A percentile compares a stretch with the other conserved stretches of the same genome.
Evolutionary conservation across 2,113 vertebrate species (phyloP).

Genomic region (Alosa alosa): DNA sequence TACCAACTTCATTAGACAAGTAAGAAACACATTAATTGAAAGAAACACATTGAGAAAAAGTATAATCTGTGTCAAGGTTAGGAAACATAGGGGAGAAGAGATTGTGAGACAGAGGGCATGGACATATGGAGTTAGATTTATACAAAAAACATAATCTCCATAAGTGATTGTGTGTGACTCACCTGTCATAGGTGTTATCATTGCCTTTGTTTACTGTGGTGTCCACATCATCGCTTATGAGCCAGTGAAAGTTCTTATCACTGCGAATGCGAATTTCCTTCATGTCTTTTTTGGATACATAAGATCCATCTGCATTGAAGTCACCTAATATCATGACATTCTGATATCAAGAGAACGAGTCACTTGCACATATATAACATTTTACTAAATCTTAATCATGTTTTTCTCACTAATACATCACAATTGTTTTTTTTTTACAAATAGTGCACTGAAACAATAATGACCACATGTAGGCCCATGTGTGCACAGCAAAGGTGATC

Average conservation of each 20-base stretch:
- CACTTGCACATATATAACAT: background rate
- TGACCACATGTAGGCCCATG: too few species aligned
- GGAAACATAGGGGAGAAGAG: too few species aligned
- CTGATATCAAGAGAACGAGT: conserved; percentile 44
- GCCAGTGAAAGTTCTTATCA: conserved; percentile 61
- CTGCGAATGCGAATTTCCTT: conserved; percentile 54
- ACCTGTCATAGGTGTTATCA: conserved; percentile 73
- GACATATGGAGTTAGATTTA: background rate
- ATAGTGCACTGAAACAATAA: background rate
- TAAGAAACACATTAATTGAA: too few species aligned
- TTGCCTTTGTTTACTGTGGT: conserved; percentile 63
- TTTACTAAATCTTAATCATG: too few species aligned
- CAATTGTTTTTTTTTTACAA: background rate
- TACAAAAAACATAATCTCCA: background rate
- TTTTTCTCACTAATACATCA: too few species aligned
- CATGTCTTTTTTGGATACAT: conserved; percentile 61
- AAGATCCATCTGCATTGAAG: conserved; percentile 70
- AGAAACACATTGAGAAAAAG: too few species aligned
- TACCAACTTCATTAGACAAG: background rate
- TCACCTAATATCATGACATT: conserved; percentile 73
- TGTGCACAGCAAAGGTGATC: background rate
- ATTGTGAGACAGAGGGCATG: background rate
- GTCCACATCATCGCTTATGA: conserved; percentile 66
- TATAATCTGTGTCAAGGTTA: background rate
- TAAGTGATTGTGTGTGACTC: background rate